Evolutionary conservation across 2,797 vertebrate species (phyloP).

Genomic region (Oophaga sylvatica): DNA sequence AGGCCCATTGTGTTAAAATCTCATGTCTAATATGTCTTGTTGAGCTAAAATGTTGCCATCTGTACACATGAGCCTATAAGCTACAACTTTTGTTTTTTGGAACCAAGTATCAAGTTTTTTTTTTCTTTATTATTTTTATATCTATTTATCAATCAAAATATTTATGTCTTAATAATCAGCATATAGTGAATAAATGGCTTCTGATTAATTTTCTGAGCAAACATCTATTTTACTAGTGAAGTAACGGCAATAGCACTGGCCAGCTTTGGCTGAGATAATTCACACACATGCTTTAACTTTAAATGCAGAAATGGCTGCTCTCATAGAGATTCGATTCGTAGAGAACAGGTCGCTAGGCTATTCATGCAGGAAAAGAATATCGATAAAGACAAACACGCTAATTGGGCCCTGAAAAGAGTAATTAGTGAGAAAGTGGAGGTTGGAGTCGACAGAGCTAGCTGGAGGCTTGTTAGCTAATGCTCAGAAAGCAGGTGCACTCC

Average conservation of each 20-base stretch:
- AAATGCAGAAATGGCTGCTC: neutral
- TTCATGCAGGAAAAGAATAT: slow-evolving; percentile 36
- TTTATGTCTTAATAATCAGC: neutral
- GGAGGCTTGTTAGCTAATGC: slow-evolving; percentile 58
- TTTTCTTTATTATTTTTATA: too few species aligned
- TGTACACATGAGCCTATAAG: too few species aligned
- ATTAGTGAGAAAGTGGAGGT: slow-evolving; percentile 40
- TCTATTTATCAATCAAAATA: neutral
- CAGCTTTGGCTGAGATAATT: neutral
- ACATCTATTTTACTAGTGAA: neutral
- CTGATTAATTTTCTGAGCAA: neutral
- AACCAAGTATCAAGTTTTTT: too few species aligned
- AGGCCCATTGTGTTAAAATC: too few species aligned
- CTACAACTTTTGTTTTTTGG: too few species aligned
- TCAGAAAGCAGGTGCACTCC: slow-evolving; percentile 52
- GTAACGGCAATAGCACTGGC: neutral
- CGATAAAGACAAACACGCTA: slow-evolving; percentile 49
- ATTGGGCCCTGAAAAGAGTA: slow-evolving; percentile 51
- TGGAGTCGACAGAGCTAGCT: slow-evolving; percentile 45
- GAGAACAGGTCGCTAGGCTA: slow-evolving; percentile 38
- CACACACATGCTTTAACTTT: neutral
- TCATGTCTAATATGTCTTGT: too few species aligned
- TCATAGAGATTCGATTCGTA: slow-evolving; percentile 18
- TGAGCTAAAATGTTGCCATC: too few species aligned
- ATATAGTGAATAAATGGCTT: neutral